These are phyloP conservation scores for Rhopalosiphum nymphaeae DNA, from an alignment of 2,888 invertebrate genomes.

Conservation along the genomic window DNA sequence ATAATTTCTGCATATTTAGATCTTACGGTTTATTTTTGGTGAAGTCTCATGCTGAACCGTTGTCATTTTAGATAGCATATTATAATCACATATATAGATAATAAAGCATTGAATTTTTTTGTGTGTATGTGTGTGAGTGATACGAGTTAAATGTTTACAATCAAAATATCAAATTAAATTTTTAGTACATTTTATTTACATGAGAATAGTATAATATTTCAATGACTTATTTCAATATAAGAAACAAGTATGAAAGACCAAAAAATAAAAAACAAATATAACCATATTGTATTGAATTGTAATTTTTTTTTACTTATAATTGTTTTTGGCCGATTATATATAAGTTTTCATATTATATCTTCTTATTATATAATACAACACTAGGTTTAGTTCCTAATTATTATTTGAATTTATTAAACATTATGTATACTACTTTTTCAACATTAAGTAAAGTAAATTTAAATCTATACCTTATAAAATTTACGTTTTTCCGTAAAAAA, in stretches of 20 bases:
- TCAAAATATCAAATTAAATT: background rate
- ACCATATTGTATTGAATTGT: background rate
- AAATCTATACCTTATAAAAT: background rate
- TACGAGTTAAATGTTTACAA: background rate
- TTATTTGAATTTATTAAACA: background rate
- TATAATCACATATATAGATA: background rate
- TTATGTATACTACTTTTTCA: background rate
- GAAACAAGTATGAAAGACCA: background rate
- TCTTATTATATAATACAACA: background rate
- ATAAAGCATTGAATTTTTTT: background rate
- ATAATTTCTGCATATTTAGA: background rate
- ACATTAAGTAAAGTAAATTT: background rate
- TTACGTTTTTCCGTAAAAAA: background rate
- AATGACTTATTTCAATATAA: background rate
- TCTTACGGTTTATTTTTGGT: background rate
- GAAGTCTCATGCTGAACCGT: background rate
- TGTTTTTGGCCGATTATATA: background rate
- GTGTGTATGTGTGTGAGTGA: background rate
- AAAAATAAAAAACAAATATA: background rate
- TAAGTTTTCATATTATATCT: background rate
- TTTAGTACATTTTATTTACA: background rate
- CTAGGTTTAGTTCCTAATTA: slow-evolving; percentile 50
- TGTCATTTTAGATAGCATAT: background rate
- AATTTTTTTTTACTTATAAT: background rate
- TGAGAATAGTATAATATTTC: background rate